Evolutionary conservation across 2,888 invertebrate genomes (phyloP).

Genomic region (Folsomia manolachei): DNA sequence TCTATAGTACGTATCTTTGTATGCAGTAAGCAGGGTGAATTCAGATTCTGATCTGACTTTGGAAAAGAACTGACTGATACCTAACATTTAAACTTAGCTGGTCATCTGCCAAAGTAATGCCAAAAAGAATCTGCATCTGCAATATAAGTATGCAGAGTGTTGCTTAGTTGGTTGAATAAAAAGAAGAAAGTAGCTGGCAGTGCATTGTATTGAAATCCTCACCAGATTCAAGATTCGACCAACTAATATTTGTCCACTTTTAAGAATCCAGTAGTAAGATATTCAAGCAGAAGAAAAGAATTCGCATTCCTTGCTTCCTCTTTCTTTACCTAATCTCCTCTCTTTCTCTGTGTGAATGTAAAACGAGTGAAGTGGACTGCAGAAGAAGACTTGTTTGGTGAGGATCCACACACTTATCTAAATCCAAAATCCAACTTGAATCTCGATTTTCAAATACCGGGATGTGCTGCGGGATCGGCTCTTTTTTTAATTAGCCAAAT

Average conservation of each 20-base stretch:
- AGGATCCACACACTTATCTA: neutral
- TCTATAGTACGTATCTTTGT: neutral
- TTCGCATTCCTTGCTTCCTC: slow-evolving; percentile 11
- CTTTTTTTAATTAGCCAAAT: neutral
- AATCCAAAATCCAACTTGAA: neutral
- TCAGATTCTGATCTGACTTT: neutral
- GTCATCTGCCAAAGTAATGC: slow-evolving; percentile 12
- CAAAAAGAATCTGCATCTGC: neutral
- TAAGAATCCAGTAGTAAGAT: neutral
- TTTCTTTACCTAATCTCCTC: neutral
- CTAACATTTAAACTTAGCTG: slow-evolving; percentile 9
- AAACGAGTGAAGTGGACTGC: neutral
- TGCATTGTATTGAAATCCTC: neutral
- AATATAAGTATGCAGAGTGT: neutral
- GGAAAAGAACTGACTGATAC: neutral
- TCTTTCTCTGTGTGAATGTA: neutral
- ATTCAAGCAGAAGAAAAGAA: slow-evolving; percentile 5
- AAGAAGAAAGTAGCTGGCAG: neutral
- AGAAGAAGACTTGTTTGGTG: slow-evolving; percentile 14
- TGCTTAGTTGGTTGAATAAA: too few relatives aligned
- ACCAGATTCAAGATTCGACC: neutral
- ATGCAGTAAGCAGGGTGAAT: neutral
- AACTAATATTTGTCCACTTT: neutral
- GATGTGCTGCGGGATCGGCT: neutral
- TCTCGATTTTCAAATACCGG: neutral